These are phyloP conservation scores for Campylomormyrus tamandua DNA, from an alignment of 2,113 vertebrate genomes.

Conservation along the genomic window DNA sequence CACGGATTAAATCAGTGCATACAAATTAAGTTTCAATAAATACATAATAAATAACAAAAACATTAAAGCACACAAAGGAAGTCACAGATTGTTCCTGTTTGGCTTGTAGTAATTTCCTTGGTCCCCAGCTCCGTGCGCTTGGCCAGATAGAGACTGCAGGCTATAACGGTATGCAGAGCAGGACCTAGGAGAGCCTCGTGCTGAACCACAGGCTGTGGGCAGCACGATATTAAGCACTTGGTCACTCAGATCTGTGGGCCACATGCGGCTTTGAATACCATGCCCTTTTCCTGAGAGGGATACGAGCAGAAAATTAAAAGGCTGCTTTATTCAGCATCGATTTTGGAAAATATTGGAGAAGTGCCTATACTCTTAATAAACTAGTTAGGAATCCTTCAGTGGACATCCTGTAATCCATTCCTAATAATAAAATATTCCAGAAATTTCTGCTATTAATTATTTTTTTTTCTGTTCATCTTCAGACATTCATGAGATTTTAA, in stretches of 20 bases:
- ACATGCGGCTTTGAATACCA: background rate
- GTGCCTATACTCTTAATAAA: conserved; percentile 12
- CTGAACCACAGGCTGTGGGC: background rate
- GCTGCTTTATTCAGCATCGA: background rate
- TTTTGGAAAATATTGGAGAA: conserved; percentile 13
- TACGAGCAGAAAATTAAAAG: background rate
- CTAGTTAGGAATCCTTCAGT: background rate
- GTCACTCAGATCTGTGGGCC: background rate
- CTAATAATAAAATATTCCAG: background rate
- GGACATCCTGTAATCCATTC: background rate
- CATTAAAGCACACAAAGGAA: background rate
- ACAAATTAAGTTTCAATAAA: background rate
- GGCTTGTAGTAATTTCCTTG: background rate
- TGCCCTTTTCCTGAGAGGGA: background rate
- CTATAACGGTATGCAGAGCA: background rate
- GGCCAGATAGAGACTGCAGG: background rate
- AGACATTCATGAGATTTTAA: conserved; percentile 14
- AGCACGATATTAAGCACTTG: background rate
- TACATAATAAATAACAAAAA: background rate
- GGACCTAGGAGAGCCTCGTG: background rate
- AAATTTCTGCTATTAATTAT: conserved; percentile 15
- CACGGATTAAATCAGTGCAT: background rate
- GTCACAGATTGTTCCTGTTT: background rate
- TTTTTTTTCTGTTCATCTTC: background rate
- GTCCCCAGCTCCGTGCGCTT: background rate